Evolutionary conservation across 2,888 invertebrate species (phyloP).

Genomic region (Drosophila leonis): DNA sequence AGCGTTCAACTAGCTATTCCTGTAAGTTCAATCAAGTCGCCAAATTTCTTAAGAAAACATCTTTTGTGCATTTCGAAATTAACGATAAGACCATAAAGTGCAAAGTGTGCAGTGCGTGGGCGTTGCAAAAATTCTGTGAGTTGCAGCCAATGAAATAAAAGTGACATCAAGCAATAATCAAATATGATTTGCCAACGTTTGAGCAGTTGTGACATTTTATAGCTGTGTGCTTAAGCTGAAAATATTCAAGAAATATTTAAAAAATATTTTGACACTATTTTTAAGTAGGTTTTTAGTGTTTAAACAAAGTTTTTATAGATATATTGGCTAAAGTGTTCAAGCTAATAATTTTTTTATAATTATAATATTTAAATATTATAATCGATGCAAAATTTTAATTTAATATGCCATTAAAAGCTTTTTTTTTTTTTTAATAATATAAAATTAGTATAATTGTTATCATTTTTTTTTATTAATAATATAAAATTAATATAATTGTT

Average conservation of each 20-base stretch:
- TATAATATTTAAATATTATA: too few species aligned
- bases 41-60: constrained; percentile 8
- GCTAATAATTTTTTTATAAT: background rate
- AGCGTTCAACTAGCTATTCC: constrained; percentile 46
- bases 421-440: background rate
- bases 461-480: background rate
- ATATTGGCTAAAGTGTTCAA: background rate
- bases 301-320: background rate
- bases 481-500: background rate
- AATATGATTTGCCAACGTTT: background rate
- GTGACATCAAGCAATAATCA: background rate
- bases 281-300: background rate
- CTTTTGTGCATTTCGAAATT: constrained; percentile 14
- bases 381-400: background rate
- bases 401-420: too few species aligned
- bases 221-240: background rate
- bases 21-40: constrained; percentile 52
- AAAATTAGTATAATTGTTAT: background rate
- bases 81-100: constrained; percentile 4
- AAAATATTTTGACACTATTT: background rate
- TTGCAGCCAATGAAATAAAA: background rate
- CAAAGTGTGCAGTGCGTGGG: constrained; percentile 20
- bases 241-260: background rate
- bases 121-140: background rate
- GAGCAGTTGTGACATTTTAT: background rate